A percentile compares a stretch with the other conserved stretches of the same genome.
Evolutionary conservation across 2,888 invertebrate genomes (phyloP).

Genomic region (Archips xylosteana): DNA sequence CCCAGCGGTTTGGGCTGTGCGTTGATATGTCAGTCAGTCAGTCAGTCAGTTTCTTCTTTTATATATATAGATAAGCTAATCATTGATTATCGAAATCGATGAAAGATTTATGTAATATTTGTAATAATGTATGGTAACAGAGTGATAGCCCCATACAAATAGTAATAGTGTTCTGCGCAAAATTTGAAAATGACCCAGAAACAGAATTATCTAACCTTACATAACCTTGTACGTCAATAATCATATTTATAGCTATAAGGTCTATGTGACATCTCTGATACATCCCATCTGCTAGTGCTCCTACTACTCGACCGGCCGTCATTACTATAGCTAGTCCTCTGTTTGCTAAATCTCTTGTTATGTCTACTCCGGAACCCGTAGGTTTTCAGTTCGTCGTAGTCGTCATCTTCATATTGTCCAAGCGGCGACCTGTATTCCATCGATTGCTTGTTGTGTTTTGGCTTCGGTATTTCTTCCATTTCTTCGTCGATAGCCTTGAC

Average conservation of each 20-base stretch:
- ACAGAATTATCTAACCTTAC: not conserved
- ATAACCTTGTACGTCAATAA: slow-evolving; percentile 50
- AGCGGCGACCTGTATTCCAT: slow-evolving; percentile 50
- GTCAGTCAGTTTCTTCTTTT: no score
- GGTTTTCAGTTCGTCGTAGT: slow-evolving; percentile 43
- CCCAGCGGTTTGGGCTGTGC: no score
- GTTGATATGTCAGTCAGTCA: no score
- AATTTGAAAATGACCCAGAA: not conserved
- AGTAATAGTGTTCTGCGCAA: no score
- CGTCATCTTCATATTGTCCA: slow-evolving; percentile 43
- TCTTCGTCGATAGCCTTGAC: slow-evolving; percentile 52
- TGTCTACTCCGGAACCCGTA: slow-evolving; percentile 7
- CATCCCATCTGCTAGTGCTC: slow-evolving; percentile 34
- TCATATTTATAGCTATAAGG: slow-evolving; percentile 62
- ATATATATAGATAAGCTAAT: no score
- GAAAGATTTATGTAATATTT: no score
- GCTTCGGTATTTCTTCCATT: not conserved
- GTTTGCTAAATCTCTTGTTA: slow-evolving; percentile 7
- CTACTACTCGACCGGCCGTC: slow-evolving; percentile 1
- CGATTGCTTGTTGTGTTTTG: slow-evolving; percentile 15
- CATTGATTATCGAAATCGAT: no score
- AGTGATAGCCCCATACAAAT: no score
- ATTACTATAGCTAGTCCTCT: not conserved
- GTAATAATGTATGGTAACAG: no score
- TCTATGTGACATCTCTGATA: slow-evolving; percentile 43